These are phyloP conservation scores for Lasiurus borealis DNA, from an alignment of 2,113 vertebrate species.

Conservation along the genomic window DNA sequence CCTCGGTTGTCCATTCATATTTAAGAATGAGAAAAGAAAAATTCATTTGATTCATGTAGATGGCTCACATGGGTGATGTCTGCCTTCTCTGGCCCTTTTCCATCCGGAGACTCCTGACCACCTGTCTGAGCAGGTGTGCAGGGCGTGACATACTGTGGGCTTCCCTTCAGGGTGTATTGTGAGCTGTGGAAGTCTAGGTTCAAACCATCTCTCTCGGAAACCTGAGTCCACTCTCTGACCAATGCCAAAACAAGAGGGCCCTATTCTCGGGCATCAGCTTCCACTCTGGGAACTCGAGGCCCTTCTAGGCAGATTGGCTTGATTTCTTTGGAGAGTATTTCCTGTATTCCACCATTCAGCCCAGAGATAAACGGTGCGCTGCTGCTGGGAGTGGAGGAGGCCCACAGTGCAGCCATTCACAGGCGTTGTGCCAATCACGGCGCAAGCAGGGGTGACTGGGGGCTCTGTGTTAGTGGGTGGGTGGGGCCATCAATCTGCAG, in stretches of 20 bases:
- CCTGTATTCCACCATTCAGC: conserved; percentile 77
- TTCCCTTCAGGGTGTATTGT: conserved; percentile 58
- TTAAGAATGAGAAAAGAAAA: neutral
- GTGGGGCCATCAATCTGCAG: neutral
- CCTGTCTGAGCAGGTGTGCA: neutral
- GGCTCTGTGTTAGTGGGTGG: neutral
- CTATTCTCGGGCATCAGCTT: conserved; percentile 73
- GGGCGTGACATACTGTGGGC: neutral
- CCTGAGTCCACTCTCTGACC: conserved; percentile 65
- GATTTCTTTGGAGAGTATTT: conserved; percentile 77
- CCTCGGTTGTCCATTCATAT: neutral
- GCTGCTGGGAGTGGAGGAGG: neutral
- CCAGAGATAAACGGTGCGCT: conserved; percentile 63
- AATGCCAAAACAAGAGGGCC: conserved; percentile 70
- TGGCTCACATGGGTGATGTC: neutral
- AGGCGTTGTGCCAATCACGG: conserved; percentile 8
- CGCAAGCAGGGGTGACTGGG: neutral
- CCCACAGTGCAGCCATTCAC: conserved; percentile 61
- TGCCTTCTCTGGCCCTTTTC: neutral
- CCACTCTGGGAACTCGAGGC: conserved; percentile 77
- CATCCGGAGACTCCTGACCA: neutral
- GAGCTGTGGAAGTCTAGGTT: conserved; percentile 49
- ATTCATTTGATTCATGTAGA: neutral
- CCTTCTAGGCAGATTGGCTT: conserved; percentile 78
- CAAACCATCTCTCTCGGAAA: conserved; percentile 67